Evolutionary conservation across 53 echinoderm and acorn worm genomes (phyloP).

Genomic region (Temnopleurus reevesii): DNA sequence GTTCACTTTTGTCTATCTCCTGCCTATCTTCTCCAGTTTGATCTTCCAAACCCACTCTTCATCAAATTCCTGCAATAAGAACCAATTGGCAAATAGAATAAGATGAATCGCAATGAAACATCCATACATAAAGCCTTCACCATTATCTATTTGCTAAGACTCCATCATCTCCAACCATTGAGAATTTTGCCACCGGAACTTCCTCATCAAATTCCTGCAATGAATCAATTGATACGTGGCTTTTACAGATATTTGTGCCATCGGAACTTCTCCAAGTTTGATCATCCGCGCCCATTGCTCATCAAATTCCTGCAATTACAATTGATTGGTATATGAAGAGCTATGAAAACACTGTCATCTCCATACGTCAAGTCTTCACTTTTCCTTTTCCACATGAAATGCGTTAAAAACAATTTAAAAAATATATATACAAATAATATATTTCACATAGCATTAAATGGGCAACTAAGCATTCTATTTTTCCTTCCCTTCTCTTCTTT

Average conservation of each 20-base stretch:
- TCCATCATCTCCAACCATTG: constrained; percentile 99
- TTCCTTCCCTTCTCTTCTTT: no score
- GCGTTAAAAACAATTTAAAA: no score
- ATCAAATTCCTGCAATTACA: constrained; percentile 98
- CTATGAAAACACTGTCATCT: no score
- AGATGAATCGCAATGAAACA: no score
- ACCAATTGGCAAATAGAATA: no score
- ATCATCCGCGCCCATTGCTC: constrained; percentile 97
- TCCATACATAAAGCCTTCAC: constrained; percentile 92
- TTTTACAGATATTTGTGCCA: constrained; percentile 99
- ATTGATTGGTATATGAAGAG: no score
- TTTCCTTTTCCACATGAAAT: no score
- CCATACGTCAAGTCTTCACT: constrained; percentile 93
- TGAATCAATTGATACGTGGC: no score
- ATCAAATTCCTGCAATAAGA: constrained; percentile 98
- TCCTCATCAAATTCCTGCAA: constrained; percentile 98
- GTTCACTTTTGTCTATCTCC: no score
- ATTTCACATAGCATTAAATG: no score
- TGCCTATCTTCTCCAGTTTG: constrained; percentile 96
- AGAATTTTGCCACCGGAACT: constrained; percentile 99
- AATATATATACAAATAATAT: no score
- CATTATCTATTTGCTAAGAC: constrained; percentile 93
- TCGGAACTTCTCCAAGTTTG: constrained; percentile 97
- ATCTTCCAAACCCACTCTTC: constrained; percentile 98
- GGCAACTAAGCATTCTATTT: no score